A percentile compares a stretch with the other conserved stretches of the same genome.
These are phyloP conservation scores for Erebia epiphron DNA, from an alignment of 2,888 invertebrate genomes.

Conservation along the genomic window DNA sequence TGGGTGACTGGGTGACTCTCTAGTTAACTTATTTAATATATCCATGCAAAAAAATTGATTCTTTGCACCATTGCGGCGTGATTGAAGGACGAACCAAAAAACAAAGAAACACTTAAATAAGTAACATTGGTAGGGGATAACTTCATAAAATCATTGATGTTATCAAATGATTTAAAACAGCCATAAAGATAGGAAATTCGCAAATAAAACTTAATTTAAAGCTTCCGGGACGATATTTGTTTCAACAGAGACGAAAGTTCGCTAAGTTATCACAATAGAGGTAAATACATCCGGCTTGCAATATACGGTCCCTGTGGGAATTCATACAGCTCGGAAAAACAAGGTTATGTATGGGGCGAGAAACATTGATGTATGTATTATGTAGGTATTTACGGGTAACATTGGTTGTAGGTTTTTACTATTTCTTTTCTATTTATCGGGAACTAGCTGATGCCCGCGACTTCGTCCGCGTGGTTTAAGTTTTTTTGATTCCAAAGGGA, in stretches of 20 bases:
- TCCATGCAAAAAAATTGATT: too few species aligned
- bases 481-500: too few species aligned
- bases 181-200: constrained; percentile 13
- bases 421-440: background rate
- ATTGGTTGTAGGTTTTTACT: background rate
- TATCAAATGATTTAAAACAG: background rate
- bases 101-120: too few species aligned
- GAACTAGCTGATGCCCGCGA: background rate
- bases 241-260: constrained; percentile 8
- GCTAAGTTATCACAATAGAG: constrained; percentile 22
- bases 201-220: constrained; percentile 8
- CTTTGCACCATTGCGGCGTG: too few species aligned
- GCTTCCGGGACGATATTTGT: constrained; percentile 11
- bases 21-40: too few species aligned
- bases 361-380: too few species aligned
- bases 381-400: too few species aligned
- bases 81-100: too few species aligned
- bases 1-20: too few species aligned
- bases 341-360: background rate
- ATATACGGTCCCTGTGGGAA: constrained; percentile 20
- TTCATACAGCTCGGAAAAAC: constrained; percentile 2
- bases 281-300: constrained; percentile 16
- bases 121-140: too few species aligned
- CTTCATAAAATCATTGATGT: background rate
- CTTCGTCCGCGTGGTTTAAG: too few species aligned